phyloP scores from a whole-genome alignment of 1,140 invertebrate species.

The Oedothorax gibbosus region DNA sequence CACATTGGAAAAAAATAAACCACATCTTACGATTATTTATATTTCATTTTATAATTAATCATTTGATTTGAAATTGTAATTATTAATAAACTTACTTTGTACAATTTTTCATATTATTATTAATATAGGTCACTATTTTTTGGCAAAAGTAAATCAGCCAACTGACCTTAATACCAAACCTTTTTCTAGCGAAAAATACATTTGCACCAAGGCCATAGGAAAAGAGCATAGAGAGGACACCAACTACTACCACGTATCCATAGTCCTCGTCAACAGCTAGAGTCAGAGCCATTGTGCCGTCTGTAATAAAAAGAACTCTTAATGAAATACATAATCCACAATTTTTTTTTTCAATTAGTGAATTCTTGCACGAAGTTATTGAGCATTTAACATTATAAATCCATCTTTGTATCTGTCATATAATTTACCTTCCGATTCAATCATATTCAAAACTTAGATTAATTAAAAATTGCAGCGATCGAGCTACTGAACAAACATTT shows the following conservation, averaged over 20 bases:
- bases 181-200: slow-evolving; percentile 65
- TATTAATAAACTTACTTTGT: slow-evolving; percentile 61
- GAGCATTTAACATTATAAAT: too few species aligned
- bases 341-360: too few species aligned
- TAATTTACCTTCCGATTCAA: too few species aligned
- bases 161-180: slow-evolving; percentile 65
- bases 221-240: slow-evolving; percentile 66
- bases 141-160: not conserved
- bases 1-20: too few species aligned
- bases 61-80: too few species aligned
- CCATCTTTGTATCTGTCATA: too few species aligned
- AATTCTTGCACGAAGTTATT: too few species aligned
- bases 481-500: too few species aligned
- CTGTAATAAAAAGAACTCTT: not conserved
- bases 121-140: not conserved
- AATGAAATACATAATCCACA: not conserved
- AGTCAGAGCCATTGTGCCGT: slow-evolving; percentile 3
- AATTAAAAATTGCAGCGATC: too few species aligned
- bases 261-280: slow-evolving; percentile 65
- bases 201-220: slow-evolving; percentile 66
- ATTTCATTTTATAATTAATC: too few species aligned
- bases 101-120: not conserved
- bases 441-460: too few species aligned
- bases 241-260: slow-evolving; percentile 67
- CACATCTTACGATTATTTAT: too few species aligned